Evolutionary conservation across 2,113 vertebrate genomes (phyloP), one percentile per base, ranked within the genome.

Genomic region (Lagopus muta): DNA sequence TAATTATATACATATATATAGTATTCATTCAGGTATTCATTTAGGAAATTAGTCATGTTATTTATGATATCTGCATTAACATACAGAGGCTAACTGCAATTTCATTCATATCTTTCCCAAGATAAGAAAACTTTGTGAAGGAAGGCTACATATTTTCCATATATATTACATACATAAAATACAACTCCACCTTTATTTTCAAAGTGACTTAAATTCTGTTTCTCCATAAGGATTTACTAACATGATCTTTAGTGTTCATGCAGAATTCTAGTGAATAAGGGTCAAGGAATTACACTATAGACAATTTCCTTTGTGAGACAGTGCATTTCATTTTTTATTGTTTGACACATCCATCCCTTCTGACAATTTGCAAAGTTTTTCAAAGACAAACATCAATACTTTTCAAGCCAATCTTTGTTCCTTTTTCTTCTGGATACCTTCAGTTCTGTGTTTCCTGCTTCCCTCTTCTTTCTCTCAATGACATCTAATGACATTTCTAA

Each of bases 391-490:
- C 27, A 57, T 3, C 60, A 74, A 32, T 50, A 72, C 3, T 71
- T 78, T 86, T 42, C 10, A 40, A 72, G 86, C 54, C 11, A 38
- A 5, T 1, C 27, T 75, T 75, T 82, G 1, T 75, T 91, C 77
- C 5, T 57, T 62, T 67, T 58, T 76, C 28, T 87, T 84, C 3
- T 2, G 0, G 25, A 74, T 83, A 40, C 25, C 40, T 71, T 65
- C 40, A 17, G 1, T 5, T 22, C 10, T 45, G 18, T 2, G 3
- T 66, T 85, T 88, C 8, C 18, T 2, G 0, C 6, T 81, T 13
- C 8, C 34, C 6, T 92, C 4, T 2, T 67, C 36, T 70, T 91
- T 82, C 13, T 76, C 54, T 73, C 43, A 84, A 2, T 32, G 11
- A 16, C 9, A 85, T 87, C 62, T 79, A 74, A n/a, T 73, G 19